These are phyloP conservation scores for Rhingia campestris DNA, from an alignment of 2,888 invertebrate genomes.

Conservation along the genomic window DNA sequence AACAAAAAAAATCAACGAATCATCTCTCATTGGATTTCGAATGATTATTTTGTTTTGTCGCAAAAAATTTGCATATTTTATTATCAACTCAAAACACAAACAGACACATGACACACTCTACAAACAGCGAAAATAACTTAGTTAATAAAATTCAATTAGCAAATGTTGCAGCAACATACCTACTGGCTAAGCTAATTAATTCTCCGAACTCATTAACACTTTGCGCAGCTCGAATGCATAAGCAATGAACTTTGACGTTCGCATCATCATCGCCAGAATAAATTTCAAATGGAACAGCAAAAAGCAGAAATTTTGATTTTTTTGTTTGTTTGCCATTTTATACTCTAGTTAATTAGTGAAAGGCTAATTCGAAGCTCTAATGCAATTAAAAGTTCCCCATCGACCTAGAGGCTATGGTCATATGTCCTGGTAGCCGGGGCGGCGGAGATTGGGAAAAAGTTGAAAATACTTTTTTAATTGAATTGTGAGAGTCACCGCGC, in stretches of 20 bases:
- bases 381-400: conserved; percentile 41
- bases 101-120: background rate
- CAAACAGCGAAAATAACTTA: background rate
- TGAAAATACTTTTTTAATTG: conserved; percentile 48
- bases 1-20: background rate
- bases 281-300: conserved; percentile 11
- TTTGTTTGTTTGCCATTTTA: conserved; percentile 9
- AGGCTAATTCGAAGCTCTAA: conserved; percentile 36
- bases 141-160: conserved; percentile 49
- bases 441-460: background rate
- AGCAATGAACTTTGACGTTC: conserved; percentile 54
- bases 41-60: conserved; percentile 1
- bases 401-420: background rate
- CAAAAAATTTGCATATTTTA: conserved; percentile 33
- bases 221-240: conserved; percentile 19
- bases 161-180: conserved; percentile 22
- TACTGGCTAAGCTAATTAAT: conserved; percentile 34
- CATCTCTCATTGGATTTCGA: background rate
- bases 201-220: conserved; percentile 58
- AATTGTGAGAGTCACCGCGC: conserved; percentile 44
- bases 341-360: conserved; percentile 32
- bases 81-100: background rate
- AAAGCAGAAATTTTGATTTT: conserved; percentile 3
- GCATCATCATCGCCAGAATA: background rate
- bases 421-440: background rate